Conservation (phyloP, 92 coral and sea anemone genomes). For the Montipora capitata region DNA sequence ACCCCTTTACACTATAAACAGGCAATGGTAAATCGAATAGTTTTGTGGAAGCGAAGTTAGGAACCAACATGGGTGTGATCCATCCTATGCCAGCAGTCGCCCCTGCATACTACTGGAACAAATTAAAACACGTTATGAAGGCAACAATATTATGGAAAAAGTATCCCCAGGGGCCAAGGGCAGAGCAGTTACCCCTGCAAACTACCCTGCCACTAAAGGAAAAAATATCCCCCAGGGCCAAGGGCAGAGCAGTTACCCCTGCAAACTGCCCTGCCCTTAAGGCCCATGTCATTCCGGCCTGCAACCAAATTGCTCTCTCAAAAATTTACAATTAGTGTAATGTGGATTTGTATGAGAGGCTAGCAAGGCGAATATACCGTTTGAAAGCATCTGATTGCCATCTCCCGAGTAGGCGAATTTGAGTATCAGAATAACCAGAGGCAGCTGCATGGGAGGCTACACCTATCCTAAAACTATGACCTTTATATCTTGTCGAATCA, state of each 20-base stretch:
- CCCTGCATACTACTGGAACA: too few species aligned
- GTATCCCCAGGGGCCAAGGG: too few species aligned
- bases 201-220: too few species aligned
- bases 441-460: conserved; percentile 70
- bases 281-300: too few species aligned
- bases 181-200: too few species aligned
- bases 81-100: too few species aligned
- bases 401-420: conserved; percentile 49
- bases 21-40: neutral
- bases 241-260: conserved; percentile 8
- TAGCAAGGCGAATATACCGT: conserved; percentile 44
- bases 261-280: neutral
- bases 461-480: conserved; percentile 75
- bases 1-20: neutral
- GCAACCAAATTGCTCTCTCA: too few species aligned
- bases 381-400: conserved; percentile 55
- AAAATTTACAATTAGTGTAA: too few species aligned
- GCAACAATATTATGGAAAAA: too few species aligned
- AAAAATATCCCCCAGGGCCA: too few species aligned
- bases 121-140: too few species aligned
- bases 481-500: conserved; percentile 60
- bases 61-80: neutral
- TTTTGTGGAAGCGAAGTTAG: neutral
- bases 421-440: conserved; percentile 58
- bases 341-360: neutral